Conservation (phyloP, 2,797 vertebrate genomes). For the Pterois miles region DNA sequence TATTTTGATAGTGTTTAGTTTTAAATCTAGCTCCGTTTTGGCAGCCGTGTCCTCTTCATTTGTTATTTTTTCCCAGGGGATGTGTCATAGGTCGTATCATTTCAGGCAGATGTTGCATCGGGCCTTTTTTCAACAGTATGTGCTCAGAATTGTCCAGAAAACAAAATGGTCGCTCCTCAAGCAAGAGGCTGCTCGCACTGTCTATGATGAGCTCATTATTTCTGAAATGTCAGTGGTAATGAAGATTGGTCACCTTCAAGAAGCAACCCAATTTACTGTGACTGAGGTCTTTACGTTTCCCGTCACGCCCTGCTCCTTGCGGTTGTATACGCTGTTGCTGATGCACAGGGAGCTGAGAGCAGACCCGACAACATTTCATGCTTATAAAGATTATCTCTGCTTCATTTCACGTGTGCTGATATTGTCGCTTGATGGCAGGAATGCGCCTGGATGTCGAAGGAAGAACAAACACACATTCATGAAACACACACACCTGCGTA, state of each 20-base stretch:
- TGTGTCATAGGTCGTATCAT: background rate
- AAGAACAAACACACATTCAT: conserved; percentile 38
- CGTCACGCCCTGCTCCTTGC: conserved; percentile 17
- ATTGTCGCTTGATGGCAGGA: conserved; percentile 34
- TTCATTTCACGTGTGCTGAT: conserved; percentile 35
- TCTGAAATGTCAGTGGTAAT: conserved; percentile 64
- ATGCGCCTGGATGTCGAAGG: conserved; percentile 12
- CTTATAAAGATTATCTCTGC: conserved; percentile 34
- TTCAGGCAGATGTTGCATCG: conserved; percentile 32
- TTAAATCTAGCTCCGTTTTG: conserved; percentile 32
- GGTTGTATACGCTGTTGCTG: conserved; percentile 1
- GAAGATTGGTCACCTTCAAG: conserved; percentile 65
- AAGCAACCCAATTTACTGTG: conserved; percentile 50
- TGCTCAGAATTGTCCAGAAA: conserved; percentile 29
- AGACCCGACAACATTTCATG: conserved; percentile 17
- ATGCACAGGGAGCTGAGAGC: conserved; percentile 12
- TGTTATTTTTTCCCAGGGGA: conserved; percentile 15
- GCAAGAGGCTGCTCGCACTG: background rate
- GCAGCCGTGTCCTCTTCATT: conserved; percentile 21
- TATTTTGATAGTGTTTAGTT: conserved; percentile 34
- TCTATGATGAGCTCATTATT: conserved; percentile 58
- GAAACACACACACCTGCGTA: conserved; percentile 38
- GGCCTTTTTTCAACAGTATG: background rate
- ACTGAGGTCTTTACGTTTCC: conserved; percentile 49
- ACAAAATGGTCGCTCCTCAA: conserved; percentile 32